These are phyloP conservation scores for Odontesthes bonariensis DNA, from an alignment of 2,113 vertebrate genomes.

Conservation along the genomic window DNA sequence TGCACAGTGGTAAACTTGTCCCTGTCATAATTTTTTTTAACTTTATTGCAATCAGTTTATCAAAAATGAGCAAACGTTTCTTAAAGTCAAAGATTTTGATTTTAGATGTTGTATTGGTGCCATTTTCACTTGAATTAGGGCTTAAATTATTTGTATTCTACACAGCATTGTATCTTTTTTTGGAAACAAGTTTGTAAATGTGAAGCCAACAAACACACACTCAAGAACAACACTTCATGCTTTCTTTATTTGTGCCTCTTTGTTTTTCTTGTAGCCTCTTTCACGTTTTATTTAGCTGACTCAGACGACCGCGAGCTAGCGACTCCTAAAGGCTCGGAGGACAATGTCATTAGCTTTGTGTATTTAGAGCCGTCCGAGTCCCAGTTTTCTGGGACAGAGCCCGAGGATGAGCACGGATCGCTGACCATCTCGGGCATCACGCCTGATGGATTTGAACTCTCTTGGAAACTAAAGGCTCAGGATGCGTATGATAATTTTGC, in stretches of 20 bases:
- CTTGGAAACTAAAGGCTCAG: slow-evolving; percentile 59
- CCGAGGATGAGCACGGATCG: slow-evolving; percentile 55
- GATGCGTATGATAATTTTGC: slow-evolving; percentile 63
- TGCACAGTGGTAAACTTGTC: too few species aligned
- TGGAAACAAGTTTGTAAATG: background rate
- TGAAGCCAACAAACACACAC: background rate
- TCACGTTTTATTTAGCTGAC: slow-evolving; percentile 79
- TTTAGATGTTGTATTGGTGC: too few species aligned
- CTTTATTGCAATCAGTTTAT: too few species aligned
- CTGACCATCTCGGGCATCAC: slow-evolving; percentile 67
- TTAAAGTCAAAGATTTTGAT: too few species aligned
- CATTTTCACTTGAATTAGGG: too few species aligned
- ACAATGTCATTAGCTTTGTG: slow-evolving; percentile 78
- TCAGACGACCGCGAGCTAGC: slow-evolving; percentile 70
- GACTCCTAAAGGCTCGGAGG: slow-evolving; percentile 59
- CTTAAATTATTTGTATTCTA: background rate
- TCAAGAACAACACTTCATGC: background rate
- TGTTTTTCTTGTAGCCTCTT: slow-evolving; percentile 75
- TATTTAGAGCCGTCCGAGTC: slow-evolving; percentile 66
- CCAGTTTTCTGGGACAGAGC: slow-evolving; percentile 61
- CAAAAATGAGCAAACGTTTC: too few species aligned
- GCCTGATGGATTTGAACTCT: slow-evolving; percentile 72
- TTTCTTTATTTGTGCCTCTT: slow-evolving; percentile 60
- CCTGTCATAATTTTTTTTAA: too few species aligned
- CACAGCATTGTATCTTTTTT: background rate